Conservation (phyloP, 2,888 invertebrate species). For the Pantelozetes paolii region DNA sequence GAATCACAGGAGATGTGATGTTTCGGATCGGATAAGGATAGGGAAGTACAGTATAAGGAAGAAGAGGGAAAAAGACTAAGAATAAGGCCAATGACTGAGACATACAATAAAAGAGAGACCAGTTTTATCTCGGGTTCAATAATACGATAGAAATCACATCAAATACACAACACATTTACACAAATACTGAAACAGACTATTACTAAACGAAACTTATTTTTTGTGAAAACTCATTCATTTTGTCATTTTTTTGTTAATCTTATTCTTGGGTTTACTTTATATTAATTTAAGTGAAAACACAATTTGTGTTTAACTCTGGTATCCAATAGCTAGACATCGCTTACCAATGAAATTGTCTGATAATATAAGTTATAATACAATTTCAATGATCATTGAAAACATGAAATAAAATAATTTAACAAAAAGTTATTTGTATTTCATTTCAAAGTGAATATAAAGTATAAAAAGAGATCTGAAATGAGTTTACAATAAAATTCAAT, state of each 20-base stretch:
- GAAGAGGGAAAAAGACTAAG: neutral
- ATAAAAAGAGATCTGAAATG: too few relatives aligned
- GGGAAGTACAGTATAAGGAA: neutral
- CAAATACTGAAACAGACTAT: conserved; percentile 5
- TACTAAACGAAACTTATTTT: conserved; percentile 15
- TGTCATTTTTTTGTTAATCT: neutral
- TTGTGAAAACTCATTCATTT: conserved; percentile 6
- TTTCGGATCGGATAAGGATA: conserved; percentile 1
- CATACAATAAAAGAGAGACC: too few relatives aligned
- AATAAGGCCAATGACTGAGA: neutral
- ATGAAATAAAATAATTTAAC: neutral
- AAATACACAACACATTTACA: conserved; percentile 19
- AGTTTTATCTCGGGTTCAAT: conserved; percentile 23
- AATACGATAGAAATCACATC: conserved; percentile 26
- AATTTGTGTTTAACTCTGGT: neutral
- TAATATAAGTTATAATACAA: neutral
- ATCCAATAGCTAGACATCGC: neutral
- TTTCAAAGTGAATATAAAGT: too few relatives aligned
- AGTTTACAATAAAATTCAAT: too few relatives aligned
- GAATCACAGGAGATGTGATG: conserved; percentile 1
- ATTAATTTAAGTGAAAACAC: neutral
- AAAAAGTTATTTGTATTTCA: too few relatives aligned
- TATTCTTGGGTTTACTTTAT: neutral
- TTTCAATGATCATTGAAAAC: neutral
- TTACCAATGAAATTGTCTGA: conserved; percentile 5